A percentile compares a stretch with the other conserved stretches of the same genome.
These are phyloP conservation scores for Craseonycteris thonglongyai DNA, from an alignment of 2,113 vertebrate genomes.

Conservation along the genomic window DNA sequence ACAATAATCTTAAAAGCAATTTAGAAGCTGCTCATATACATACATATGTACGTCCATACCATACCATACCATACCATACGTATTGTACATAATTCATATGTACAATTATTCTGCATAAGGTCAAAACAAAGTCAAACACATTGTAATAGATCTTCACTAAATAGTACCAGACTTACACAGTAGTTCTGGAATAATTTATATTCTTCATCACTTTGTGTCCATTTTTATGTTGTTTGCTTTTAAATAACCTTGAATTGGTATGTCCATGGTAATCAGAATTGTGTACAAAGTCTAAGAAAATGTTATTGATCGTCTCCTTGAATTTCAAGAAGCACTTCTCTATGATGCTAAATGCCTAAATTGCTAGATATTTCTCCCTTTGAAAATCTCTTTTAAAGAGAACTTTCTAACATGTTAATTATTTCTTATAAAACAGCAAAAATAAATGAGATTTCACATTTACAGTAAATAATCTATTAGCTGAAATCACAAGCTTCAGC, in stretches of 20 bases:
- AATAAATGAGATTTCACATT: neutral
- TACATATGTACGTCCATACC: neutral
- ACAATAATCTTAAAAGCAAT: neutral
- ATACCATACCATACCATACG: too few relatives aligned
- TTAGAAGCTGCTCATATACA: neutral
- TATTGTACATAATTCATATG: neutral
- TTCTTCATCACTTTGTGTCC: constrained; percentile 19
- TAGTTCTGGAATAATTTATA: constrained; percentile 30
- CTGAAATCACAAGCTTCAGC: neutral
- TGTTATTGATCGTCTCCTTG: constrained; percentile 11
- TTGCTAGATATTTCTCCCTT: neutral
- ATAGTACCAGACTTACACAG: neutral
- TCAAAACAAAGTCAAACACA: neutral
- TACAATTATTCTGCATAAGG: neutral
- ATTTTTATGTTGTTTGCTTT: constrained; percentile 33
- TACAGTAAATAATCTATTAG: neutral
- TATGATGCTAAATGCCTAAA: neutral
- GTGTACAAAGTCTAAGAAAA: constrained; percentile 42
- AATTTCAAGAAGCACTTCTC: constrained; percentile 40
- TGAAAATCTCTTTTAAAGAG: neutral
- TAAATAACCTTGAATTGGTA: constrained; percentile 68
- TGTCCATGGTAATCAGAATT: constrained; percentile 70
- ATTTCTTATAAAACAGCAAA: neutral
- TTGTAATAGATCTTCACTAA: neutral
- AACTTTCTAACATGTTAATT: constrained; percentile 15